Conservation (phyloP, 1,140 invertebrate species). For the Rhopalosiphum maidis region DNA sequence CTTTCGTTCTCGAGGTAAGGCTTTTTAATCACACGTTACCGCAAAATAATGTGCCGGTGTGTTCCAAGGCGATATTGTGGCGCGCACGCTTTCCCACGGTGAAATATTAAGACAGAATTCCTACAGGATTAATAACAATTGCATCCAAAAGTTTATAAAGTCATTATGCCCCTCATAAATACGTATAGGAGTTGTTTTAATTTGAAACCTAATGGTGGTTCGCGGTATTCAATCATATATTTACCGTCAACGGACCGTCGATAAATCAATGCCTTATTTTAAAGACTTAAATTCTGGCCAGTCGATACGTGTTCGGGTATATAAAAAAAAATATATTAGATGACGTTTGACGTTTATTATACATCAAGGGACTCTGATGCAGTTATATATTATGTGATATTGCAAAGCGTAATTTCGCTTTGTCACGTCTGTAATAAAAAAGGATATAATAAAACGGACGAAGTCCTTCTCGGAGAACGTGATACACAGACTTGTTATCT, state of each 20-base stretch:
- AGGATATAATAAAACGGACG: not conserved
- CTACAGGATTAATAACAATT: not conserved
- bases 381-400: not conserved
- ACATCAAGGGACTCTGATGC: not conserved
- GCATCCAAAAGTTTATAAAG: not conserved
- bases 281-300: not conserved
- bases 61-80: not conserved
- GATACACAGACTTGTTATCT: not conserved
- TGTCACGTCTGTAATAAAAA: slow-evolving; percentile 31
- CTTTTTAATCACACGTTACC: not conserved
- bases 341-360: not conserved
- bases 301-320: not conserved
- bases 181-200: not conserved
- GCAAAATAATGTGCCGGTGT: not conserved
- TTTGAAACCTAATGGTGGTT: not conserved
- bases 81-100: not conserved
- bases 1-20: not conserved
- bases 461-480: not conserved
- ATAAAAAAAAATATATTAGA: not conserved
- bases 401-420: not conserved
- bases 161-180: not conserved
- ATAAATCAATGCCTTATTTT: not conserved
- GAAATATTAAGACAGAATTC: not conserved
- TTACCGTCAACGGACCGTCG: not conserved
- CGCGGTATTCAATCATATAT: not conserved